phyloP scores from a whole-genome alignment of 2,797 vertebrate genomes.

The Brachymystax lenok region DNA sequence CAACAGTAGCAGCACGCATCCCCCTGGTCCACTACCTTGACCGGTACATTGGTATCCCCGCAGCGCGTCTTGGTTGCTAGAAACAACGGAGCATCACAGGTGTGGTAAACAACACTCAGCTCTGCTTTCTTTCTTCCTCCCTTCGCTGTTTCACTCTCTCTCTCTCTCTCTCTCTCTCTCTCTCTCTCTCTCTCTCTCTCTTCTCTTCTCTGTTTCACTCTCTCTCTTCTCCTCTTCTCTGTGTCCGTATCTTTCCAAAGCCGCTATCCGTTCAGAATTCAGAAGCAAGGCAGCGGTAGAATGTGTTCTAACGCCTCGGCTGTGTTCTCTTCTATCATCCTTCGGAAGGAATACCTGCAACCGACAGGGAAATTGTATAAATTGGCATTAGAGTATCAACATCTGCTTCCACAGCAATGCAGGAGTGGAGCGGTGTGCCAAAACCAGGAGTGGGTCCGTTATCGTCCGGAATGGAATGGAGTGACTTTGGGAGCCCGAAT shows the following conservation, averaged over 20 bases:
- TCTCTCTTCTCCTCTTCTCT: constrained; percentile 24
- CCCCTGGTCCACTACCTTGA: constrained; percentile 54
- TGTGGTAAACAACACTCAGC: constrained; percentile 67
- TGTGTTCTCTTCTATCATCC: constrained; percentile 51
- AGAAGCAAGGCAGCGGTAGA: constrained; percentile 22
- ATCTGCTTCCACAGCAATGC: constrained; percentile 81
- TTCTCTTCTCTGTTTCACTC: constrained; percentile 22
- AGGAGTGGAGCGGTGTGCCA: constrained; percentile 61
- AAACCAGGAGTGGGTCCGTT: constrained; percentile 74
- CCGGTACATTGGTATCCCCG: constrained; percentile 71
- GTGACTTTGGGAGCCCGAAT: constrained; percentile 23
- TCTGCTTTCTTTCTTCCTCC: neutral
- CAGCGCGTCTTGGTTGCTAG: constrained; percentile 75
- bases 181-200: too few relatives aligned
- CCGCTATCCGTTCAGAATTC: constrained; percentile 3
- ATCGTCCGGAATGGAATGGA: constrained; percentile 60
- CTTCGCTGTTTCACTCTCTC: neutral
- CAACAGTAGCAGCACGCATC: constrained; percentile 66
- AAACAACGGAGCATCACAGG: constrained; percentile 82
- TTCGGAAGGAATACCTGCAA: constrained; percentile 54
- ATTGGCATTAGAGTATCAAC: constrained; percentile 70
- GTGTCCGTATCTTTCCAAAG: constrained; percentile 29
- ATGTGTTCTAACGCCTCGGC: constrained; percentile 45
- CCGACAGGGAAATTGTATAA: constrained; percentile 57
- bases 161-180: too few relatives aligned